These are phyloP conservation scores for Trididemnum nubilum DNA, from an alignment of 23 tunicate genomes.

Conservation along the genomic window DNA sequence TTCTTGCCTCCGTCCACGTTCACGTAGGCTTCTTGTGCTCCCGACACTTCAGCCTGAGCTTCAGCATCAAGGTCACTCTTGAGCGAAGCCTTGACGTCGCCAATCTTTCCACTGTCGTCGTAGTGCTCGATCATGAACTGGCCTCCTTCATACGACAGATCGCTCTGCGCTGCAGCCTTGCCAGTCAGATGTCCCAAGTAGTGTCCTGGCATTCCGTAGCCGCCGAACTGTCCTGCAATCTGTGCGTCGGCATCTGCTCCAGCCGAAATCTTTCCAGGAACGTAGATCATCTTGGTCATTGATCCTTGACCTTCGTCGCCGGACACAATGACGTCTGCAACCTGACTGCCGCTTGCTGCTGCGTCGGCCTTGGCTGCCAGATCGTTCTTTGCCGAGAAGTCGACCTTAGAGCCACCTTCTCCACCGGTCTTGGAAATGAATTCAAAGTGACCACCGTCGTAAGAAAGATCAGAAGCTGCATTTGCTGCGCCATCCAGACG, in stretches of 20 bases:
- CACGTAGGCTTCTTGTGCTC: background rate
- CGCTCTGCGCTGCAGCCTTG: slow-evolving; percentile 11
- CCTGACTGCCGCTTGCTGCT: slow-evolving; percentile 10
- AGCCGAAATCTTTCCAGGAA: background rate
- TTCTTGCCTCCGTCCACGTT: slow-evolving; percentile 13
- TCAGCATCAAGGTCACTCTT: background rate
- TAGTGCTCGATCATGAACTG: background rate
- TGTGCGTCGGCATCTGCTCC: background rate
- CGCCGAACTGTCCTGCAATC: slow-evolving; percentile 4
- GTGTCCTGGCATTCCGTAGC: slow-evolving; percentile 9
- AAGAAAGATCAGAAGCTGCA: background rate
- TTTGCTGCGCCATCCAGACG: background rate
- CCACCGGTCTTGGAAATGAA: slow-evolving; percentile 15
- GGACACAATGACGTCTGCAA: background rate
- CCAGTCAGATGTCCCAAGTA: slow-evolving; percentile 3
- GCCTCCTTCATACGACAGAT: slow-evolving; percentile 2
- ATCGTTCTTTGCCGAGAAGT: slow-evolving; percentile 4
- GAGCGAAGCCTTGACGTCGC: slow-evolving; percentile 8
- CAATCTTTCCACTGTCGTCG: background rate
- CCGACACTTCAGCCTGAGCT: background rate
- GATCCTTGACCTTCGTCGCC: background rate
- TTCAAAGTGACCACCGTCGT: slow-evolving; percentile 22
- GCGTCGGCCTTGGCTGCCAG: slow-evolving; percentile 8
- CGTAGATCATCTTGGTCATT: slow-evolving; percentile 4
- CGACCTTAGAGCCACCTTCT: background rate